Conservation (phyloP, 2,113 vertebrate genomes). For the Ranitomeya imitator region DNA sequence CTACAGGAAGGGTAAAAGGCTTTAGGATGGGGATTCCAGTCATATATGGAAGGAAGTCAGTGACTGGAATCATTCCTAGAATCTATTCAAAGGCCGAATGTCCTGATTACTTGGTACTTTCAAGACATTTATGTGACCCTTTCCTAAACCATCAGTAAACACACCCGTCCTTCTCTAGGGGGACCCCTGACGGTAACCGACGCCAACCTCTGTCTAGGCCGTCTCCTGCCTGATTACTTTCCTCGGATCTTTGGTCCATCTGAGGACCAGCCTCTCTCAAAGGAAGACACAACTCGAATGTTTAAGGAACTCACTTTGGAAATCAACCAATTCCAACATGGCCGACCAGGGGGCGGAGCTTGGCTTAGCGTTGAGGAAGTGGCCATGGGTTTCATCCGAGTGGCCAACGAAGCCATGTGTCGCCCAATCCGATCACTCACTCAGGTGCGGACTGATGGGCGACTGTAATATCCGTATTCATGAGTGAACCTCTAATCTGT, state of each 20-base stretch:
- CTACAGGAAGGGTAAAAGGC: conserved; percentile 85
- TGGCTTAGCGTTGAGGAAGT: conserved; percentile 82
- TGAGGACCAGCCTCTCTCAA: conserved; percentile 83
- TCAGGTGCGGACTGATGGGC: conserved; percentile 72
- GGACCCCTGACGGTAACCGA: conserved; percentile 90
- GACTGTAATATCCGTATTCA: neutral
- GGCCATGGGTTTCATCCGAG: conserved; percentile 91
- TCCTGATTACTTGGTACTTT: no score
- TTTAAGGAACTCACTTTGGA: conserved; percentile 72
- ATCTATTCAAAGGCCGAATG: no score
- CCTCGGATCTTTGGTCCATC: conserved; percentile 87
- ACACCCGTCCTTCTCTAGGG: conserved; percentile 66
- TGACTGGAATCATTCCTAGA: no score
- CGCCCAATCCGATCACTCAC: conserved; percentile 92
- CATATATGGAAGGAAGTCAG: no score
- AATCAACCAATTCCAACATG: conserved; percentile 76
- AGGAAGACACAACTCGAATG: conserved; percentile 74
- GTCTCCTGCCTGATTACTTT: conserved; percentile 86
- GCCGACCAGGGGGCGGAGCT: conserved; percentile 57
- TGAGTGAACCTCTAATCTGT: no score
- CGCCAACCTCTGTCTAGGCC: conserved; percentile 90
- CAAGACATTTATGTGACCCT: no score
- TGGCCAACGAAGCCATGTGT: conserved; percentile 96
- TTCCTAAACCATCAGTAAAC: no score
- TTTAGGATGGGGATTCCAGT: neutral